These are phyloP conservation scores for Netelia inedita DNA, from an alignment of 2,888 invertebrate genomes.

Conservation along the genomic window DNA sequence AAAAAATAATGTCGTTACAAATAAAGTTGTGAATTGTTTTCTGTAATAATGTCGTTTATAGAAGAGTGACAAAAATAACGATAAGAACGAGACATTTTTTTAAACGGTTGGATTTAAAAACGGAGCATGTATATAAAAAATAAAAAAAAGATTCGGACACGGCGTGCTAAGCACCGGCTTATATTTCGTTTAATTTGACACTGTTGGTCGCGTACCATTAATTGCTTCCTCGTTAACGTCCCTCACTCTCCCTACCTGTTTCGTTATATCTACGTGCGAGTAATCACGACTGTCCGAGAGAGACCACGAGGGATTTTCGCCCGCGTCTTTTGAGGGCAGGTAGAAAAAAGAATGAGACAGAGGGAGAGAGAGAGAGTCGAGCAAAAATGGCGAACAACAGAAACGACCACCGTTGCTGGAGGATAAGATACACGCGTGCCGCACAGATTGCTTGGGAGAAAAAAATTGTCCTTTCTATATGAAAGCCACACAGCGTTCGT, in stretches of 20 bases:
- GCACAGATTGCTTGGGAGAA: neutral
- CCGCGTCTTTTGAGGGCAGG: neutral
- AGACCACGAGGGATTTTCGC: neutral
- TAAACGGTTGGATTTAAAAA: too few species aligned
- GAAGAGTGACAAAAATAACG: too few species aligned
- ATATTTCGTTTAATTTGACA: conserved; percentile 42
- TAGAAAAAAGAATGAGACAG: neutral
- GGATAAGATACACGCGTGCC: neutral
- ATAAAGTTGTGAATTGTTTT: too few species aligned
- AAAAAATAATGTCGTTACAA: too few species aligned
- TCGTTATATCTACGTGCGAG: neutral
- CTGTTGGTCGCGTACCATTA: conserved; percentile 18
- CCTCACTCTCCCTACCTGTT: neutral
- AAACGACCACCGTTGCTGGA: neutral
- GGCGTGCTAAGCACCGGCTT: neutral
- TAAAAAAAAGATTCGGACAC: too few species aligned
- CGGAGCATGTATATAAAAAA: too few species aligned
- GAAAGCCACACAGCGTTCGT: conserved; percentile 8
- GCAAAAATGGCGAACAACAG: neutral
- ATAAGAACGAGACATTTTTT: too few species aligned
- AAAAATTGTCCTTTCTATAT: neutral
- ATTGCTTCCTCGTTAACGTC: conserved; percentile 53
- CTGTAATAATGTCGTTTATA: too few species aligned
- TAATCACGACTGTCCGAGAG: neutral
- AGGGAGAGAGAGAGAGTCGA: neutral